These are phyloP conservation scores for Scaptodrosophila lebanonensis DNA, from an alignment of 1,140 invertebrate genomes.

Conservation along the genomic window DNA sequence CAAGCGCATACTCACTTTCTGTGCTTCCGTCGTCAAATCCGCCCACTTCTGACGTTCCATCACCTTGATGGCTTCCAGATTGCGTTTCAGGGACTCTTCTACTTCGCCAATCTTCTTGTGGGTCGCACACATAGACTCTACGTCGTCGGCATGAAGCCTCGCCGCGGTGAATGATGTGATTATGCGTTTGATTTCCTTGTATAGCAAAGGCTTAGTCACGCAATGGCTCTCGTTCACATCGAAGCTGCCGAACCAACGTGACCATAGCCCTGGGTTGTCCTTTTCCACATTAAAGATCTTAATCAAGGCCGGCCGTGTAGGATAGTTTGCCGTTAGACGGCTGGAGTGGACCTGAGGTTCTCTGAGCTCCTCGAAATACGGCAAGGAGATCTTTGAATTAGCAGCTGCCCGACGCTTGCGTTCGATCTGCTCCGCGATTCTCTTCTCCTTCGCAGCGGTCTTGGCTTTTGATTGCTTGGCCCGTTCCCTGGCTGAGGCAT, in stretches of 20 bases:
- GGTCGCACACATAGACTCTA: conserved; percentile 23
- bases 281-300: neutral
- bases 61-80: conserved; percentile 23
- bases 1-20: too few species aligned
- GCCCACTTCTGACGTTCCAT: neutral
- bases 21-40: neutral
- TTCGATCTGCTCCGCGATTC: neutral
- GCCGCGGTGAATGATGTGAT: conserved; percentile 21
- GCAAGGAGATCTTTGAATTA: too few species aligned
- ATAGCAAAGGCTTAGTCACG: conserved; percentile 18
- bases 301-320: conserved; percentile 4
- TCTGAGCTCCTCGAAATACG: conserved; percentile 34
- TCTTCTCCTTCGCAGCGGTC: neutral
- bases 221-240: neutral
- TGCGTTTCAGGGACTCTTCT: conserved; percentile 32
- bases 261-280: neutral
- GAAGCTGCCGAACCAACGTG: conserved; percentile 42
- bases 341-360: neutral
- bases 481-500: conserved; percentile 9
- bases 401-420: neutral
- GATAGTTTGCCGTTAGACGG: neutral
- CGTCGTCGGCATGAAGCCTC: conserved; percentile 1
- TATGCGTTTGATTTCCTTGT: conserved; percentile 27
- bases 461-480: neutral
- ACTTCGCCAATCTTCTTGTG: conserved; percentile 32